Base-by-base conservation (phyloP, 2,888 invertebrate genomes). In the Drosophila tanythrix region DNA sequence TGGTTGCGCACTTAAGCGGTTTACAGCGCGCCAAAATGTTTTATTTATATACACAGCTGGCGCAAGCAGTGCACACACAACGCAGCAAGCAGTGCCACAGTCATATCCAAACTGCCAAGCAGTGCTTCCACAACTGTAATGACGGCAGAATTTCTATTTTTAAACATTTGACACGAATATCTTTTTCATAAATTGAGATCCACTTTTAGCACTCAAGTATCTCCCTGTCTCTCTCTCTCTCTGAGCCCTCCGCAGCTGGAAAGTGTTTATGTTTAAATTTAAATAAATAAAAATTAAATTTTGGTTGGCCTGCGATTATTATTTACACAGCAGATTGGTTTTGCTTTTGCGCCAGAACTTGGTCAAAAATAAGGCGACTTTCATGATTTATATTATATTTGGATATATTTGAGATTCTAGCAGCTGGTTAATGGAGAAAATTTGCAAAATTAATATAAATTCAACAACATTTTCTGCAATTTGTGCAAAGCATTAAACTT, bases 101-200 rank as follows among this genome's bases (percentile, higher is more conserved):
- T 61, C 10, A 1, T 3, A 27, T 31, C 31, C 52, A 76, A 79
- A 78, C 80, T 69, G 63, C 59, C 38, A 2, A 4, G 15, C 75
- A 70, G 69, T 76, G 36, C 1, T 11, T 11, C 0, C 1, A 0
- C 10, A 73, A 79, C 76, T 80, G 65, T 71, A 29, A 31, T 59
- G 64, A 67, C 76, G 59, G 59, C 70, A 62, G 50, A 66, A 72
- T 18, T 65, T 65, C 76, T 78, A 78, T 71, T 76, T 72, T 36
- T 78, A 80, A 50, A 31, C 18, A 38, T 55, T 63, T 67, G 61
- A 78, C 79, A 78, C 78, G 36, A 68, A 72, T 76, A 61, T 40
- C 21, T 68, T 65, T 73, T 43, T 53, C 10, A 38, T 69, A 70
- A 43, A 46, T 15, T 46, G 8, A 25, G 27, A 46, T 46, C 25